Percentiles rank a stretch among this genome's conserved stretches.
Evolutionary conservation across 2,888 invertebrate species (phyloP).

Genomic region (Mamestra brassicae): DNA sequence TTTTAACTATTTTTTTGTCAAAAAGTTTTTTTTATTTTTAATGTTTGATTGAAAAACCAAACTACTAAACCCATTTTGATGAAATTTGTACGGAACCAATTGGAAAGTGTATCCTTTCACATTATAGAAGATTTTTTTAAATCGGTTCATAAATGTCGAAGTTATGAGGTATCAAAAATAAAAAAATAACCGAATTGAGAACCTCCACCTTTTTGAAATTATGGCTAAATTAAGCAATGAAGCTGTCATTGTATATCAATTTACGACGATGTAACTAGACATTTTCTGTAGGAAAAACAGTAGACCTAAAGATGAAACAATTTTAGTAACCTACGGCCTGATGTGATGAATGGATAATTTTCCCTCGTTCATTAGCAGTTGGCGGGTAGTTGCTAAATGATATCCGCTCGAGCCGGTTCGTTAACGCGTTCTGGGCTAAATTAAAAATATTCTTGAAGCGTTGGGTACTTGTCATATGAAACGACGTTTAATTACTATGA

Average conservation of each 20-base stretch:
- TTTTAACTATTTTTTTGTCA: no score
- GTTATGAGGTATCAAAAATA: no score
- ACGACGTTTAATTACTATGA: slow-evolving; percentile 52
- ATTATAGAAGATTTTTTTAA: no score
- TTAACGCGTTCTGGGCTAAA: slow-evolving; percentile 55
- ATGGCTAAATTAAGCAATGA: background rate
- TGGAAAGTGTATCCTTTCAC: no score
- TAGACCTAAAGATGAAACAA: background rate
- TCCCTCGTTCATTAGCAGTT: slow-evolving; percentile 70
- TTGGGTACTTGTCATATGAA: slow-evolving; percentile 38
- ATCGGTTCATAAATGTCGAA: no score
- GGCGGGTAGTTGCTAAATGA: slow-evolving; percentile 58
- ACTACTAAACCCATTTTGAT: no score
- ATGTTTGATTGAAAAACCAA: no score
- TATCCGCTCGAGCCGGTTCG: slow-evolving; percentile 61
- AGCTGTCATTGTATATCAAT: slow-evolving; percentile 6
- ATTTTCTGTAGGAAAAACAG: slow-evolving; percentile 15
- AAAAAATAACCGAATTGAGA: no score
- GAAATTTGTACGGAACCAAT: no score
- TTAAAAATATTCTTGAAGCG: slow-evolving; percentile 51
- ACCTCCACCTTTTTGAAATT: no score
- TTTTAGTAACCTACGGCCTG: slow-evolving; percentile 25
- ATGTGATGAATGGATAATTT: slow-evolving; percentile 64
- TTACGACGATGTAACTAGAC: no score
- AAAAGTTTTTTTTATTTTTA: no score